phyloP scores from a whole-genome alignment of 2,888 invertebrate genomes.

The Microplitis manilae region DNA sequence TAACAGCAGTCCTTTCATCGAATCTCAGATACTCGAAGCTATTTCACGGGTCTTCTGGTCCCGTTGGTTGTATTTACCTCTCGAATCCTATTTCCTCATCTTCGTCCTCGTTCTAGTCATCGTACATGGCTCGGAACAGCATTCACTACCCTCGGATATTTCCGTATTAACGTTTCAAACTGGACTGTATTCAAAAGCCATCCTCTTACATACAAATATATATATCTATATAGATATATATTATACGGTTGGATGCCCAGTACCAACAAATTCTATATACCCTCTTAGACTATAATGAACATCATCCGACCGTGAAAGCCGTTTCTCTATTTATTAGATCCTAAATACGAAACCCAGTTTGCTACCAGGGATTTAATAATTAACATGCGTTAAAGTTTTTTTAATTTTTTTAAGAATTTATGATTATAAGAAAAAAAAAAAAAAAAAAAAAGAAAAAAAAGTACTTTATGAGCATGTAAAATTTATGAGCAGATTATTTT shows the following conservation, averaged over 20 bases:
- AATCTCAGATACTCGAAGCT: constrained; percentile 28
- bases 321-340: too few species aligned
- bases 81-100: constrained; percentile 41
- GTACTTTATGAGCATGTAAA: background rate
- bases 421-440: background rate
- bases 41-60: constrained; percentile 39
- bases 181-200: constrained; percentile 65
- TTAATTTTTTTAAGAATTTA: background rate
- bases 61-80: constrained; percentile 13
- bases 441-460: background rate
- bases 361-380: background rate
- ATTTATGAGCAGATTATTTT: background rate
- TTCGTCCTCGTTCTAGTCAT: constrained; percentile 14
- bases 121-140: constrained; percentile 29
- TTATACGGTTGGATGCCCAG: too few species aligned
- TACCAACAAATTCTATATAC: too few species aligned
- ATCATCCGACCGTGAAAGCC: too few species aligned
- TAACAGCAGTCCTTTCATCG: constrained; percentile 7
- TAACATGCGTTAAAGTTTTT: background rate
- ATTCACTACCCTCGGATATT: constrained; percentile 56
- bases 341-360: too few species aligned
- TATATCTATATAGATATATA: too few species aligned
- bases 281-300: too few species aligned
- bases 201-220: constrained; percentile 59
- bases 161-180: constrained; percentile 60